Evolutionary conservation across 2,888 invertebrate genomes (phyloP).

Genomic region (Drepana falcataria): DNA sequence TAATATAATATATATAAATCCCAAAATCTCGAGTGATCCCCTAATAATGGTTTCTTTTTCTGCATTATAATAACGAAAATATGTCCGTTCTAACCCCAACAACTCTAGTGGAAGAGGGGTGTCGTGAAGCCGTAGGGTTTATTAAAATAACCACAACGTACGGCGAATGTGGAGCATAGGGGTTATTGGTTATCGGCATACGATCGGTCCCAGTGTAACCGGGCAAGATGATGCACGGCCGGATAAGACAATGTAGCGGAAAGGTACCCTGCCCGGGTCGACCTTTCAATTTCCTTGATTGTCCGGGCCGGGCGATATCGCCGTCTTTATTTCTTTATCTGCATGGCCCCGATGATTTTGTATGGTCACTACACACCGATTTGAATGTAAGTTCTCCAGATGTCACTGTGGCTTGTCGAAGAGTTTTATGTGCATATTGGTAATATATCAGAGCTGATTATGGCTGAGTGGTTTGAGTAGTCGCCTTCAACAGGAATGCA

Average conservation of each 20-base stretch:
- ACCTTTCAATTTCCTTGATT: constrained; percentile 73
- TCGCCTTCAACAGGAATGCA: too few species aligned
- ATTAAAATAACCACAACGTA: constrained; percentile 47
- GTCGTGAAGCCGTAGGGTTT: constrained; percentile 32
- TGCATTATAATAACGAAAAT: constrained; percentile 13
- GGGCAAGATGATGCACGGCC: constrained; percentile 58
- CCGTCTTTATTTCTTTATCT: constrained; percentile 46
- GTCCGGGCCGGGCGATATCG: constrained; percentile 33
- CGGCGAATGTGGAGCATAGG: constrained; percentile 16
- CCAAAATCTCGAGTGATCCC: neutral
- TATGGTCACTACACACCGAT: constrained; percentile 26
- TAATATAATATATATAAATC: too few species aligned
- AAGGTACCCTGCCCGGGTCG: constrained; percentile 46
- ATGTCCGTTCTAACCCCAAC: constrained; percentile 15
- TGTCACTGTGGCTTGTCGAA: constrained; percentile 13
- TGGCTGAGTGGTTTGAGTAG: too few species aligned
- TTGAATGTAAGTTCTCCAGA: constrained; percentile 14
- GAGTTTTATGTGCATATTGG: constrained; percentile 11
- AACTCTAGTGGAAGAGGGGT: neutral
- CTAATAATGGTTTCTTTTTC: neutral
- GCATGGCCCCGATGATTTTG: constrained; percentile 37
- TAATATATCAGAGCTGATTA: too few species aligned
- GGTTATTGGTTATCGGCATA: constrained; percentile 36
- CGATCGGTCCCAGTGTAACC: constrained; percentile 32
- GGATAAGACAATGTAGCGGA: constrained; percentile 62